Evolutionary conservation across 2,888 invertebrate species (phyloP).

Genomic region (Liposcelis brunnea): DNA sequence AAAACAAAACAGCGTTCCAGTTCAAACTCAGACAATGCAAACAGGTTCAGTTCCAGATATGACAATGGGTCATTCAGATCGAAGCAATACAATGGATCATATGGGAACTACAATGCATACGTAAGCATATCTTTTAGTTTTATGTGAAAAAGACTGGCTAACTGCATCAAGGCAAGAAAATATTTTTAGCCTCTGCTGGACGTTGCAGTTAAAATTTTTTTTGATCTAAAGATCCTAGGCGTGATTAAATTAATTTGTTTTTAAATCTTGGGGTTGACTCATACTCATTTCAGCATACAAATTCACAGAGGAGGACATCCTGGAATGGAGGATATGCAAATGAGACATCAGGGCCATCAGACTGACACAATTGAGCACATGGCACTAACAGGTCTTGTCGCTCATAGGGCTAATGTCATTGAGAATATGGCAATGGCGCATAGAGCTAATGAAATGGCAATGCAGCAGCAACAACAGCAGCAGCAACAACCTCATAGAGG

Average conservation of each 20-base stretch:
- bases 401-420: constrained; percentile 2
- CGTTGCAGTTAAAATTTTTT: no score
- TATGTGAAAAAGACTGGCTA: no score
- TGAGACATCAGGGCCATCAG: constrained; percentile 5
- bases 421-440: constrained; percentile 7
- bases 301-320: constrained; percentile 1
- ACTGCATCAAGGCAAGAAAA: no score
- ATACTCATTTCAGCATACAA: neutral
- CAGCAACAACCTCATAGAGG: neutral
- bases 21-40: constrained; percentile 8
- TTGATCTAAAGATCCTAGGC: no score
- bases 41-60: neutral
- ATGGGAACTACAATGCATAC: constrained; percentile 7
- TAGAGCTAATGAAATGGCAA: constrained; percentile 3
- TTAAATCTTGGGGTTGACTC: no score
- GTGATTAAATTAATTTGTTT: no score
- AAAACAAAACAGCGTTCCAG: constrained; percentile 2
- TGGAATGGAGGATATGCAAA: constrained; percentile 4
- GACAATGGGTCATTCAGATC: neutral
- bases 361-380: constrained; percentile 6
- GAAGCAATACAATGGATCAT: neutral
- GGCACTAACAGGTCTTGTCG: constrained; percentile 1
- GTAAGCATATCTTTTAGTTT: neutral
- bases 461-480: constrained; percentile 5
- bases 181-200: no score